Evolutionary conservation across 2,888 invertebrate genomes (phyloP).

Genomic region (Aphelenchoides bicaudatus): DNA sequence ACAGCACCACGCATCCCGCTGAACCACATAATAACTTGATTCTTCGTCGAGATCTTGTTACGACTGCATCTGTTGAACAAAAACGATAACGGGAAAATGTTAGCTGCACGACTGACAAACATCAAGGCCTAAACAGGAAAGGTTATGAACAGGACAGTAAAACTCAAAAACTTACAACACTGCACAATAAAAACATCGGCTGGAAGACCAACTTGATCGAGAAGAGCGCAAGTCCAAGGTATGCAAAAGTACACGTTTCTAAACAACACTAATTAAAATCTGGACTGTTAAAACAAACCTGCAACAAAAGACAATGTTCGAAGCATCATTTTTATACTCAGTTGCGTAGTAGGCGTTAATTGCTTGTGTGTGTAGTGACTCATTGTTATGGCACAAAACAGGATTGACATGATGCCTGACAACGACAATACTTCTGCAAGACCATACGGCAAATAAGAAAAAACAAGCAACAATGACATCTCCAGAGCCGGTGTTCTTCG

Average conservation of each 20-base stretch:
- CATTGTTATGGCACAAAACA: conserved; percentile 98
- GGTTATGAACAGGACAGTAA: too few species aligned
- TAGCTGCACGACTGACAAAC: conserved; percentile 86
- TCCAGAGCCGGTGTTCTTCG: conserved; percentile 95
- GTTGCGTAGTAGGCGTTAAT: conserved; percentile 93
- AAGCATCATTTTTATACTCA: conserved; percentile 98
- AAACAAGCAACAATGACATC: conserved; percentile 95
- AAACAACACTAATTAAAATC: conserved; percentile 30
- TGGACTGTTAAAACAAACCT: conserved; percentile 58
- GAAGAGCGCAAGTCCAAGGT: conserved; percentile 85
- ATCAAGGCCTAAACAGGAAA: conserved; percentile 73
- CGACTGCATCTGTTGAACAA: conserved; percentile 88
- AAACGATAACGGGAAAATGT: conserved; percentile 89
- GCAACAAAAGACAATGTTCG: conserved; percentile 91
- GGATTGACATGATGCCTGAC: conserved; percentile 96
- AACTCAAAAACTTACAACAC: conserved; percentile 68
- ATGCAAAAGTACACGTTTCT: conserved; percentile 97
- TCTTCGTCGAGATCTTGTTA: conserved; percentile 93
- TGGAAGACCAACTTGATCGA: conserved; percentile 91
- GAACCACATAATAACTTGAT: conserved; percentile 99
- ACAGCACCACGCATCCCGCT: conserved; percentile 93
- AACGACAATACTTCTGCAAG: conserved; percentile 91
- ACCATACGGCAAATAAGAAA: conserved; percentile 96
- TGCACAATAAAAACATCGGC: conserved; percentile 84
- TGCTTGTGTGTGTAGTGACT: conserved; percentile 99